These are phyloP conservation scores for Unio pictorum DNA, from an alignment of 2,888 invertebrate genomes.

Conservation along the genomic window DNA sequence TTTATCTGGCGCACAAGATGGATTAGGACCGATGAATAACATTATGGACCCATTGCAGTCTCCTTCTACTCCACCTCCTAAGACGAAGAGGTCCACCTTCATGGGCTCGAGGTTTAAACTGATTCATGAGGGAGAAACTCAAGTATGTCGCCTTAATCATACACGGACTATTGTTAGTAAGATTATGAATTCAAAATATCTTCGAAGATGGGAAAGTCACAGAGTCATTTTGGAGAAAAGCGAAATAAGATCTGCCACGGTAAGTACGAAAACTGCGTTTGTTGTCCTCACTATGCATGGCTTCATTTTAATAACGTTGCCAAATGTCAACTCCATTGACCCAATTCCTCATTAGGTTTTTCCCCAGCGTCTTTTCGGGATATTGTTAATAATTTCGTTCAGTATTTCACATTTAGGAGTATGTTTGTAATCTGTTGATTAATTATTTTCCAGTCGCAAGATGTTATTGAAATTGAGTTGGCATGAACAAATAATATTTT, in stretches of 20 bases:
- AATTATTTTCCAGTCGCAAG: too few relatives aligned
- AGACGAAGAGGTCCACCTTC: conserved; percentile 27
- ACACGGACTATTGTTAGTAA: conserved; percentile 85
- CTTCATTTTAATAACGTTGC: too few relatives aligned
- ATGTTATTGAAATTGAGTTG: too few relatives aligned
- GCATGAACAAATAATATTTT: too few relatives aligned
- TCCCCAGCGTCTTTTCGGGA: too few relatives aligned
- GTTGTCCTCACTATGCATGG: background rate
- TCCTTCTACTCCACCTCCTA: conserved; percentile 16
- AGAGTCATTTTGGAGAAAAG: conserved; percentile 80
- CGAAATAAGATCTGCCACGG: conserved; percentile 82
- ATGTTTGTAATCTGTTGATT: too few relatives aligned
- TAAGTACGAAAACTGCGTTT: conserved; percentile 72
- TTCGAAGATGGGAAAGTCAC: conserved; percentile 85
- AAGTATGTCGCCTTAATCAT: conserved; percentile 84
- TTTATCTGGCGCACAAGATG: conserved; percentile 6
- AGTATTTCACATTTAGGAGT: too few relatives aligned
- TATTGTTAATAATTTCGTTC: too few relatives aligned
- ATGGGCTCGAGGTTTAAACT: conserved; percentile 76
- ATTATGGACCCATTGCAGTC: conserved; percentile 12
- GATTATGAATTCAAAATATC: conserved; percentile 83
- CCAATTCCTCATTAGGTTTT: too few relatives aligned
- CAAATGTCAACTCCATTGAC: too few relatives aligned
- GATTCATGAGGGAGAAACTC: conserved; percentile 81
- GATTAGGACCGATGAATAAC: conserved; percentile 18